Percentiles rank a stretch among this genome's conserved stretches.
Conservation (phyloP, 2,113 vertebrate genomes). For the Probosciger aterrimus region DNA sequence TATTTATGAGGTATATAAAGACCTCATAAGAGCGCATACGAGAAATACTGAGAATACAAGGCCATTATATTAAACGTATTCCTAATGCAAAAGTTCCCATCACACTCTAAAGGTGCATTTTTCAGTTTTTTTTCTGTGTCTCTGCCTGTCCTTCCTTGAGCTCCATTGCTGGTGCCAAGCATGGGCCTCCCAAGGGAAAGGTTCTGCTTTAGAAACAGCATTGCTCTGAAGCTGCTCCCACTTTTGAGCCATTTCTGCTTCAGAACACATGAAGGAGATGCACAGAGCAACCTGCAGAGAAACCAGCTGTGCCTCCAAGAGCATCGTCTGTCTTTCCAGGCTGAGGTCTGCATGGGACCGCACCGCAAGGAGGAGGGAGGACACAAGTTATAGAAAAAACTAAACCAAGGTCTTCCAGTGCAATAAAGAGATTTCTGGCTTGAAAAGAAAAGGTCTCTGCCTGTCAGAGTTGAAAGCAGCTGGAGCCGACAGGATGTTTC, state of each 20-base stretch:
- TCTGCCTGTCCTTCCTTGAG: accelerated
- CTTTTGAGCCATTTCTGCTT: background rate
- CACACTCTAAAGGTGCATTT: accelerated
- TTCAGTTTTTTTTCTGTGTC: accelerated
- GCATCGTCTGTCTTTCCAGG: background rate
- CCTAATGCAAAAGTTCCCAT: background rate
- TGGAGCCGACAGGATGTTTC: background rate
- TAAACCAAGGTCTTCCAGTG: background rate
- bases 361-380: background rate
- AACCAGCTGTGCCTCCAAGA: accelerated
- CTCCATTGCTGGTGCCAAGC: background rate
- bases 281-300: background rate
- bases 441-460: background rate
- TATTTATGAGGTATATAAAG: background rate
- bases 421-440: background rate
- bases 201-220: background rate
- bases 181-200: accelerated
- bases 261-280: background rate
- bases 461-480: background rate
- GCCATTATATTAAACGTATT: background rate
- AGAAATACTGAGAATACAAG: background rate
- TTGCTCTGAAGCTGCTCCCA: background rate
- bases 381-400: background rate
- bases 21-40: background rate
- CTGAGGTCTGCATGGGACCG: accelerated